Evolutionary conservation across 1,140 invertebrate species (phyloP), one percentile per base, ranked within the genome.

Genomic region (Mylabris phalerata): DNA sequence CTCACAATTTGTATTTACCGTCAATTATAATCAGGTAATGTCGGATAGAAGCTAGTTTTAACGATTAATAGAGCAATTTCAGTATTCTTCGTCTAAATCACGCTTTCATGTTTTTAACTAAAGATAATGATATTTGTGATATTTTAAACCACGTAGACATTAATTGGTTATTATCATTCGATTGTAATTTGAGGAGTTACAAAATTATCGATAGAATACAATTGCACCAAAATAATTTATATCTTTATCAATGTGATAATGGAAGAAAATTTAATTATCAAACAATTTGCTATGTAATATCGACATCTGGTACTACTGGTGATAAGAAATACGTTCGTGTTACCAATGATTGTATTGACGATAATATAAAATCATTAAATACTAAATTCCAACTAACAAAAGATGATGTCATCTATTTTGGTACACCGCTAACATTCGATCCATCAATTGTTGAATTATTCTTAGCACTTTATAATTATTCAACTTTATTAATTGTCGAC

Each of bases 391-490:
- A 50, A 7, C 7, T 13, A 40, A 32, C 9, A 9, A 10, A 10
- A 50, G 13, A 19, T 10, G 88, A 92, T 75, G 73, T 84, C 55
- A 81, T 92, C 59, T 84, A 86, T 65, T 82, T 86, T 64, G 78
- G 84, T 4, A 87, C 89, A 48, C 84, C 86, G 19, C 68, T 89
- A 42, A 90, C 88, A 43, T 93, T 93, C 82, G 90, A 93, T 74
- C 90, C 90, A 7, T 85, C 84, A 47, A 79, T 91, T 62, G 70
- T 92, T 43, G 90, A 92, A 75, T 78, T 92, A 44, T 84, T 90
- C 67, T 71, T 89, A 27, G 79, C 81, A 5, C 75, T 88, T 42
- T 75, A 73, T 46, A 80, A 77, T 75, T 82, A 81, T 44, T 82
- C 83, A 11, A 80, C 80, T 39, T 69, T 92, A 2, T 70, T 89